phyloP scores from a whole-genome alignment of 2,797 vertebrate genomes.

The Cirrhinus molitorella region DNA sequence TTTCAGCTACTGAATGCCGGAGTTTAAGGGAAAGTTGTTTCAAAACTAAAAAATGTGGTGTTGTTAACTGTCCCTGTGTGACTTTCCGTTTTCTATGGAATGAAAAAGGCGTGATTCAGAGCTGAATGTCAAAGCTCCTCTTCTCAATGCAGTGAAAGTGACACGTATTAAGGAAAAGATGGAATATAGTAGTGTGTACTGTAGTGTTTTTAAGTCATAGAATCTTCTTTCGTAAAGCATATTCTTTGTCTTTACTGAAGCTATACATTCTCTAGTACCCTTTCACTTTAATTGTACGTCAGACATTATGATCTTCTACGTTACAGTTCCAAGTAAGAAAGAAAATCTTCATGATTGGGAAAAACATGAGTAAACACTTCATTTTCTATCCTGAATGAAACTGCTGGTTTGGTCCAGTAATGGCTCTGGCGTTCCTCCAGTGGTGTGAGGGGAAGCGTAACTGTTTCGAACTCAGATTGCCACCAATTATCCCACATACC shows the following conservation, averaged over 20 bases:
- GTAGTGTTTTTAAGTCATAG: too few species aligned
- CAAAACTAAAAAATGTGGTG: neutral
- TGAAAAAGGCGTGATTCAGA: neutral
- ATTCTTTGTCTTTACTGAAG: neutral
- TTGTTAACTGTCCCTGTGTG: neutral
- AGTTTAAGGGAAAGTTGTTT: neutral
- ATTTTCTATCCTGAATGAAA: neutral
- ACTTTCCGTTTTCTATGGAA: neutral
- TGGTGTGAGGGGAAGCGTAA: slow-evolving; percentile 9
- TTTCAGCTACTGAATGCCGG: neutral
- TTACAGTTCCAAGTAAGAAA: neutral
- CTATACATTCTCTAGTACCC: neutral
- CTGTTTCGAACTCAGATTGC: slow-evolving; percentile 5
- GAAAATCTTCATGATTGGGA: neutral
- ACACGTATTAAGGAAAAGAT: neutral
- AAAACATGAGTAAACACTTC: neutral
- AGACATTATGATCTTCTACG: neutral
- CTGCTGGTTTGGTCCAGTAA: slow-evolving; percentile 37
- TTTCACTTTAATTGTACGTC: neutral
- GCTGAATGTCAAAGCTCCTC: neutral
- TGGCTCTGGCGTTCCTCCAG: slow-evolving; percentile 54
- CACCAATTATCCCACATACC: slow-evolving; percentile 28
- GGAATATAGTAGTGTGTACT: too few species aligned
- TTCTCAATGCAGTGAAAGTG: neutral
- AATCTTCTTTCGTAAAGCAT: neutral